A percentile compares a stretch with the other conserved stretches of the same genome.
These are phyloP conservation scores for Chouioia cunea DNA, from an alignment of 2,888 invertebrate species.

Conservation along the genomic window DNA sequence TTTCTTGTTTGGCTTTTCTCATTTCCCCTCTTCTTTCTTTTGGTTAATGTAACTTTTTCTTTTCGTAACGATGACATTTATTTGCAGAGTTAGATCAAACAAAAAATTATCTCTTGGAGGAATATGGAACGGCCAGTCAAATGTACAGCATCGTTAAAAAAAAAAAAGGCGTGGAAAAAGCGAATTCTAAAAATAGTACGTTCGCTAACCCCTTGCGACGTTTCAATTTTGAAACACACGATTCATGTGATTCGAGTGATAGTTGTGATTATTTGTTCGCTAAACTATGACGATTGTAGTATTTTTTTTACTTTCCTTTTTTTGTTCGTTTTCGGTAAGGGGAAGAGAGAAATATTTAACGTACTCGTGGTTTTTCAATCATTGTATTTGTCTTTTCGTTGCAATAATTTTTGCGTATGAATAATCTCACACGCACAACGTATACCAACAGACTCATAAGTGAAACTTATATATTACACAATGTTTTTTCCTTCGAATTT, in stretches of 20 bases:
- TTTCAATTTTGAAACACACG: slow-evolving; percentile 15
- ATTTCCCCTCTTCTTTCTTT: not conserved
- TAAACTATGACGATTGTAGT: slow-evolving; percentile 15
- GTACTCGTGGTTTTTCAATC: not conserved
- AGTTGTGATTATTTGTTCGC: slow-evolving; percentile 30
- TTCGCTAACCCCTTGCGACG: slow-evolving; percentile 7
- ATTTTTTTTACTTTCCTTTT: not conserved
- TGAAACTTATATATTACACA: slow-evolving; percentile 6
- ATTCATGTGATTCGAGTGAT: slow-evolving; percentile 30
- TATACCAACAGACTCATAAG: slow-evolving; percentile 9
- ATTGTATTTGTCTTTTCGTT: slow-evolving; percentile 9
- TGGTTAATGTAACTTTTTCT: not conserved
- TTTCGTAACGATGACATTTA: not conserved
- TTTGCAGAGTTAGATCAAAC: slow-evolving; percentile 7
- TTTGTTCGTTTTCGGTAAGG: not conserved
- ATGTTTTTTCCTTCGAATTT: not conserved
- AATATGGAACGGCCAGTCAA: slow-evolving; percentile 18
- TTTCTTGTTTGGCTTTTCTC: slow-evolving; percentile 12
- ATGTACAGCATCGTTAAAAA: slow-evolving; percentile 9
- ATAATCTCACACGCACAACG: slow-evolving; percentile 41
- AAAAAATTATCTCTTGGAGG: slow-evolving; percentile 17
- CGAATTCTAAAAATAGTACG: not conserved
- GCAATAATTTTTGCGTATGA: slow-evolving; percentile 1
- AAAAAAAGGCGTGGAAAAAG: not conserved
- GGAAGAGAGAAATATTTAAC: not conserved